Conservation (phyloP, 2,797 vertebrate genomes). For the Peromyscus melanophrys region DNA sequence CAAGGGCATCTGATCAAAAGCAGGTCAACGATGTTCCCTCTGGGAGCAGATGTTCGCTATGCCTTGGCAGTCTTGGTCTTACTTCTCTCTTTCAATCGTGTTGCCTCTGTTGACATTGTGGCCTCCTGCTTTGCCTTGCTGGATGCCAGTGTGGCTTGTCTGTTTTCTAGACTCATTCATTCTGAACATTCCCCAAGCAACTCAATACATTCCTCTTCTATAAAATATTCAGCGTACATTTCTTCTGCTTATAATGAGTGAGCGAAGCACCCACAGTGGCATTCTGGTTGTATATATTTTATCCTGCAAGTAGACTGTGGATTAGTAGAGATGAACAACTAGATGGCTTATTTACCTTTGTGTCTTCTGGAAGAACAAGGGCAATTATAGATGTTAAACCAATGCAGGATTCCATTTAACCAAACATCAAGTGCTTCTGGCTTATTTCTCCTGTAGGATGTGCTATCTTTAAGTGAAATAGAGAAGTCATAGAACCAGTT, state of each 20-base stretch:
- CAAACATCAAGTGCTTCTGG: background rate
- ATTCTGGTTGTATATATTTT: background rate
- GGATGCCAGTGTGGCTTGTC: background rate
- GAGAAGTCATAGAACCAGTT: background rate
- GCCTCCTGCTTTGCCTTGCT: background rate
- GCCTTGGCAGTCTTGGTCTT: background rate
- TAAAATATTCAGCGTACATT: background rate
- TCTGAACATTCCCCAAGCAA: background rate
- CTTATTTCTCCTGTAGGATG: background rate
- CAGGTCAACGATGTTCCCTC: background rate
- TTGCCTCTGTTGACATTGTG: background rate
- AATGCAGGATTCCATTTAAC: background rate
- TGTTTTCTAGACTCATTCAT: background rate
- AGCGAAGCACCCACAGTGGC: background rate
- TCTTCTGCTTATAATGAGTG: background rate
- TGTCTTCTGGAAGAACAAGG: constrained; percentile 18
- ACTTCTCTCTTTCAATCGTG: background rate
- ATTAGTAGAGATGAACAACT: no score
- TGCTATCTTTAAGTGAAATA: background rate
- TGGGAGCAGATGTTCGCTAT: background rate
- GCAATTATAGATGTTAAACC: constrained; percentile 8
- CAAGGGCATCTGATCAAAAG: background rate
- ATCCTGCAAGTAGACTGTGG: background rate
- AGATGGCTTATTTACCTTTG: constrained; percentile 34
- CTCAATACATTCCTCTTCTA: background rate